Base-by-base conservation (phyloP, 30 jellyfish, hydroid and myxozoan species). In the Pelagia noctiluca region DNA sequence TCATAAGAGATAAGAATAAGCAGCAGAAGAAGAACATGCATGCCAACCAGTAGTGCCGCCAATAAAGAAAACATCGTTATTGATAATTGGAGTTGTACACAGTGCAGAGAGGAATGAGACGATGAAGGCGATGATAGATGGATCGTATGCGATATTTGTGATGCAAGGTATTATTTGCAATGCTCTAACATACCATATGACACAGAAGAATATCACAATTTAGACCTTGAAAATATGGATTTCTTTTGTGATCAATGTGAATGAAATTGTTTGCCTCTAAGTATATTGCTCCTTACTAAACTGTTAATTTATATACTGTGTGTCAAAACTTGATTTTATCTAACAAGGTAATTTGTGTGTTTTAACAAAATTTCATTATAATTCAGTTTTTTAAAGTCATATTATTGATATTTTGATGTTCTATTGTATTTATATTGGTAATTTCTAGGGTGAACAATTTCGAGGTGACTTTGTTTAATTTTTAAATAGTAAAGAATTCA, bases 161-260 rank as follows among this genome's bases (percentile, higher is more conserved):
- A 42, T 42, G 57, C 12, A 42, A 42, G 16, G 16, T 42, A 42
- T 42, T 16, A 42, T 42, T 16, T 42, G 12, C 57, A 42, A 42
- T 42, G 57, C 16, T 42, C 57, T 42, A 42, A 42, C 57, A 42
- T 42, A 5, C 12, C 8, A 16, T 42, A 42, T 42, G 12, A 42
- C 8, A 42, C 8, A 42, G 16, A 42, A 16, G 57, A 42, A 8
- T 42, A 42, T 42, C 16, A 42, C 16, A 16, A 42, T 42, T 42
- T 42, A 16, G 57, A 42, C 57, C 57, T 42, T 42, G 57, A 42
- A n/a, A n/a, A n/a, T n/a, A n/a, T n/a, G n/a, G n/a, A n/a, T n/a
- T n/a, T n/a, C n/a, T n/a, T n/a, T n/a, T n/a, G n/a, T n/a, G n/a
- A n/a, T n/a, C n/a, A n/a, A n/a, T n/a, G n/a, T n/a, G n/a, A n/a